These are phyloP conservation scores for Caenorhabditis becei DNA, from an alignment of 2,888 invertebrate species.

Conservation along the genomic window DNA sequence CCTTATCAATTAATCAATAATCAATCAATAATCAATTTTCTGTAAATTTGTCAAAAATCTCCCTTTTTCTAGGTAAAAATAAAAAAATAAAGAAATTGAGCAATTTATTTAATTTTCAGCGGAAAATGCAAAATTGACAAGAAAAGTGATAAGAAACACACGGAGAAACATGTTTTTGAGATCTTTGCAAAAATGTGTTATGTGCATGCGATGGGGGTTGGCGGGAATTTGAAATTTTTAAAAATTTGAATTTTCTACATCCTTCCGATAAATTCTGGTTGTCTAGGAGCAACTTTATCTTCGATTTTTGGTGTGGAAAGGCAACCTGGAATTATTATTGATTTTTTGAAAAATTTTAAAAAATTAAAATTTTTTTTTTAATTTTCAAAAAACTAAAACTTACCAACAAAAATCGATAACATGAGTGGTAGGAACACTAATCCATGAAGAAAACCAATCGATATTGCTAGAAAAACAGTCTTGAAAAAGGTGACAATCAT, in stretches of 20 bases:
- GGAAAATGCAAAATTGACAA: conserved; percentile 5
- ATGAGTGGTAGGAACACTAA: conserved; percentile 89
- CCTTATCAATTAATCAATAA: too few species aligned
- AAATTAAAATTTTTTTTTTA: neutral
- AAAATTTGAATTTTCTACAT: neutral
- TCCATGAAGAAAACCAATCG: conserved; percentile 87
- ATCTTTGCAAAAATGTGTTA: conserved; percentile 1
- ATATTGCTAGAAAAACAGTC: conserved; percentile 81
- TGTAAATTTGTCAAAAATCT: conserved; percentile 1
- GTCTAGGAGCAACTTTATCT: neutral
- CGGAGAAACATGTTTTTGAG: conserved; percentile 10
- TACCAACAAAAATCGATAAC: conserved; percentile 79
- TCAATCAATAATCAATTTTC: neutral
- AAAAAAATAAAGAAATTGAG: neutral
- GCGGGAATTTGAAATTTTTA: neutral
- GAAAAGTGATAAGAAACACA: neutral
- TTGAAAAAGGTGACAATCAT: conserved; percentile 96
- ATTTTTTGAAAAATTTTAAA: neutral
- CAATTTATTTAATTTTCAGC: conserved; percentile 3
- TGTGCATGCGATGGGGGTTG: neutral
- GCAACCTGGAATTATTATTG: conserved; percentile 34
- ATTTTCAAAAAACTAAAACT: neutral
- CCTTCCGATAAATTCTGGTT: conserved; percentile 9
- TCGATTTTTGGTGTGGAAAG: conserved; percentile 39
- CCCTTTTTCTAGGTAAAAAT: neutral